Base-by-base conservation (phyloP, 2,888 invertebrate species). In the Corbicula japonica region DNA sequence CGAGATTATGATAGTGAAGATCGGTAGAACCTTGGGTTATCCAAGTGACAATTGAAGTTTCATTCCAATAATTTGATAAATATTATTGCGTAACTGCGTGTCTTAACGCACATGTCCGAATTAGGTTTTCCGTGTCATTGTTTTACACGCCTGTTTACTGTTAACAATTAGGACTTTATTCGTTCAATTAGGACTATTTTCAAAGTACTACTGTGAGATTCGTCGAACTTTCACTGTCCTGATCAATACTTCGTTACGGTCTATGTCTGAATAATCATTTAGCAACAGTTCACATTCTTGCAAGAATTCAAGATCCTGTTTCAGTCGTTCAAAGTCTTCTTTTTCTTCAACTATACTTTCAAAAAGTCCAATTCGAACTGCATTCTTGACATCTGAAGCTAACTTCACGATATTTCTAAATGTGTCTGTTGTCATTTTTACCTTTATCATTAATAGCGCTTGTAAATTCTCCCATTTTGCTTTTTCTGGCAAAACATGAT, bases 361-460 rank as follows among this genome's bases (percentile, higher is more conserved):
- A 56, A 56, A 56, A 30, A 56, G 28, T 2, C 56, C 30, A 15
- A 56, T 34, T 56, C 3, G 30, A 26, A 56, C 32, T 30, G 30
- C 2, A 18, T 56, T 30, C 1, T 56, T 32, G 32, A 56, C 32
- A 18, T n/a, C n/a, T n/a, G n/a, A 30, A 18, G 32, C 12, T 15
- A 18, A 18, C 10, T 2, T 4, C 5, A 15, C 18, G 18, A 56
- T 5, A 5, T 30, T 21, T 4, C 32, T 12, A 32, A 56, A 6
- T 26, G 32, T 12, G 2, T 2, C 12, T 32, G 18, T 6, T 32
- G 15, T n/a, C 56, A 56, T 56, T n/a, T 10, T 30, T 10, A 56
- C 56, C 15, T 12, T 8, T 15, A 56, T 10, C 56, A 56, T 30
- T 2, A 30, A 18, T 5, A 56, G 30, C 18, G 18, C 34, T 30